Percentiles rank a stretch among this genome's conserved stretches.
phyloP scores from a whole-genome alignment of 2,888 invertebrate species.

The Drepanosiphum platanoidis region DNA sequence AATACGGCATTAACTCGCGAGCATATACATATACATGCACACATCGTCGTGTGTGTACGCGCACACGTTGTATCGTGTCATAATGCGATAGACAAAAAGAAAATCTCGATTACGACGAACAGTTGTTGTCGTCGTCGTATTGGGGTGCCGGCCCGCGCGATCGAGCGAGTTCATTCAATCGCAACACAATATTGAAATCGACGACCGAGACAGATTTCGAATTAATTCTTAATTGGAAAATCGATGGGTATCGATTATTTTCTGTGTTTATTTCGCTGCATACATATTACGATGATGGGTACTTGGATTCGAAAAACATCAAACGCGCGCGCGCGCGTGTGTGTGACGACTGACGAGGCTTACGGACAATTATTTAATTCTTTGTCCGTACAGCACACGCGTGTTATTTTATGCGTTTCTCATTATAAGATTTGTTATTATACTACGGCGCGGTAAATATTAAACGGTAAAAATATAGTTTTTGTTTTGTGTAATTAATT shows the following conservation, averaged over 20 bases:
- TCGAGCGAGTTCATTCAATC: neutral
- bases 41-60: too few species aligned
- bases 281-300: neutral
- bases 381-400: neutral
- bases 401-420: neutral
- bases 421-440: neutral
- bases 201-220: constrained; percentile 17
- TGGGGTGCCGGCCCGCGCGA: neutral
- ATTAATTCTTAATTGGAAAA: constrained; percentile 16
- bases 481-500: neutral
- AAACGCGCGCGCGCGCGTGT: neutral
- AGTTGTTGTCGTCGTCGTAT: neutral
- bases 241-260: neutral
- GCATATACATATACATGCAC: neutral
- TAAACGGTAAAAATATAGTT: neutral
- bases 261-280: neutral
- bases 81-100: neutral
- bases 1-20: neutral
- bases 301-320: neutral
- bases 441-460: neutral
- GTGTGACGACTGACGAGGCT: neutral
- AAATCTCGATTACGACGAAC: neutral
- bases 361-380: neutral
- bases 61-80: neutral
- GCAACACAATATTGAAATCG: neutral